Percentiles rank a stretch among this genome's conserved stretches.
Conservation (phyloP, 1,140 invertebrate genomes). For the Brachionus koreanus region DNA sequence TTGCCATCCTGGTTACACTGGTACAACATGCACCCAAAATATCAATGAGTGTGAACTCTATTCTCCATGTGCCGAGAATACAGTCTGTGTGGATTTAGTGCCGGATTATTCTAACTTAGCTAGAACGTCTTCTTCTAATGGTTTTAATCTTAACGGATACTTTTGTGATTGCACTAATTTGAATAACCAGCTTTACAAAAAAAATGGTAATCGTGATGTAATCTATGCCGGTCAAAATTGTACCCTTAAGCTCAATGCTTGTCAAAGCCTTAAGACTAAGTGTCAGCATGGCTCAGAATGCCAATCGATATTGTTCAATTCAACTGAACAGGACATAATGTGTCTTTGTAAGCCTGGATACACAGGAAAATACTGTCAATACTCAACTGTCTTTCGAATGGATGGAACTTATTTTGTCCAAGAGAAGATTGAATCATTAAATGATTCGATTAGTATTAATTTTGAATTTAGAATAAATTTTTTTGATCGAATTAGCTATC, state of each 20-base stretch:
- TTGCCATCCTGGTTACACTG: conserved; percentile 47
- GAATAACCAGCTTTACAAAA: conserved; percentile 11
- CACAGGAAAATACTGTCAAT: conserved; percentile 46
- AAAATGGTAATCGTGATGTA: conserved; percentile 37
- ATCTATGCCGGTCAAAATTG: conserved; percentile 38
- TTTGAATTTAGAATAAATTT: conserved; percentile 39
- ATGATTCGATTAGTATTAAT: background rate
- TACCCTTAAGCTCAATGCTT: conserved; percentile 6
- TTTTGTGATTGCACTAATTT: conserved; percentile 29
- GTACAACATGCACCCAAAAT: conserved; percentile 43
- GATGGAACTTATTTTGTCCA: conserved; percentile 22
- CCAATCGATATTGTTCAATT: conserved; percentile 32
- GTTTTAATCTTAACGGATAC: background rate
- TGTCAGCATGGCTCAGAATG: conserved; percentile 24
- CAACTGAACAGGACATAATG: conserved; percentile 31
- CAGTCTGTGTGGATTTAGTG: conserved; percentile 62
- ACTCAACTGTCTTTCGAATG: conserved; percentile 18
- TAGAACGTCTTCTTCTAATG: background rate
- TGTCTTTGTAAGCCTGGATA: conserved; percentile 47
- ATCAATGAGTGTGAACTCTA: conserved; percentile 46
- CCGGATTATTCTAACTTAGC: background rate
- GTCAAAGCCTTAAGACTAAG: background rate
- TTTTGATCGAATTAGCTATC: background rate
- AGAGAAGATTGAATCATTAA: background rate
- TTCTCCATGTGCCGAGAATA: conserved; percentile 61